These are phyloP conservation scores for Coregonus ussuriensis DNA, from an alignment of 2,797 vertebrate species.

Conservation along the genomic window DNA sequence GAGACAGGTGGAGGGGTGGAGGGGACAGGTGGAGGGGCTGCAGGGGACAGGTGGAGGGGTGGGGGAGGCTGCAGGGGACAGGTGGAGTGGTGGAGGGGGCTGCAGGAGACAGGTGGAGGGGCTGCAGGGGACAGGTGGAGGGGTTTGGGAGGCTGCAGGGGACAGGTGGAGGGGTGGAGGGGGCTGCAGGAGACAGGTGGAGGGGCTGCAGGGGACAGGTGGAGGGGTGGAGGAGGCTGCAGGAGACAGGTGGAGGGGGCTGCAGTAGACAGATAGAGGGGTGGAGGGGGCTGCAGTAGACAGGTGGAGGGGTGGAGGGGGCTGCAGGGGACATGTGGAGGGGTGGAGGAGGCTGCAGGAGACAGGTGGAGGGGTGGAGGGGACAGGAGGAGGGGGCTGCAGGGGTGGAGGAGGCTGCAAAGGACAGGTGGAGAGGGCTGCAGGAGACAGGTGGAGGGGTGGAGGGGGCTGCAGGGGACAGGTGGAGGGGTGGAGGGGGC, in stretches of 20 bases:
- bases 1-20: slow-evolving; percentile 13
- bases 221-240: slow-evolving; percentile 41
- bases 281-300: no score
- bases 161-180: slow-evolving; percentile 3
- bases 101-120: slow-evolving; percentile 2
- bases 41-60: slow-evolving; percentile 20
- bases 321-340: neutral
- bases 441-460: slow-evolving; percentile 7
- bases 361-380: slow-evolving; percentile 40
- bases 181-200: neutral
- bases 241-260: slow-evolving; percentile 46
- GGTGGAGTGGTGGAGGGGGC: slow-evolving; percentile 39
- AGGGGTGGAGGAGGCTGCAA: slow-evolving; percentile 17
- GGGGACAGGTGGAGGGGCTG: neutral
- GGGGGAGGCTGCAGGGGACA: slow-evolving; percentile 24
- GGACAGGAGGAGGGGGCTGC: neutral
- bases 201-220: slow-evolving; percentile 17
- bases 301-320: slow-evolving; percentile 42
- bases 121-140: slow-evolving; percentile 18
- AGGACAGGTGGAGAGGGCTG: slow-evolving; percentile 11
- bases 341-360: slow-evolving; percentile 17
- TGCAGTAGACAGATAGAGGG: slow-evolving; percentile 7
- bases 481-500: slow-evolving; percentile 44
- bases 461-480: slow-evolving; percentile 28
- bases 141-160: slow-evolving; percentile 40